These are phyloP conservation scores for Miichthys miiuy DNA, from an alignment of 2,797 vertebrate genomes.

Conservation along the genomic window DNA sequence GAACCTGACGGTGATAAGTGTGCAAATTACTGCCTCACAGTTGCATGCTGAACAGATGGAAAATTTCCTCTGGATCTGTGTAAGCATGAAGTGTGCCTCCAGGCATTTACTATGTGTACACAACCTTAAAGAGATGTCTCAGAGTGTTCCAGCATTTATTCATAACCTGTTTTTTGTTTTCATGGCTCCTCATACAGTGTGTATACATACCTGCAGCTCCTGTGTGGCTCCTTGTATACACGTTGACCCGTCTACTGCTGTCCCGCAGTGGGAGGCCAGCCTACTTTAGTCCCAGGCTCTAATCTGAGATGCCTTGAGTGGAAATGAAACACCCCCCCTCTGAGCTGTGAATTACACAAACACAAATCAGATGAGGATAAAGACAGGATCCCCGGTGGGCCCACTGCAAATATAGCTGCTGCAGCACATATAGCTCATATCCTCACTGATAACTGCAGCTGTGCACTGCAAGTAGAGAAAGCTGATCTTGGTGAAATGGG, in stretches of 20 bases:
- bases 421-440: slow-evolving; percentile 49
- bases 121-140: slow-evolving; percentile 20
- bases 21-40: slow-evolving; percentile 38
- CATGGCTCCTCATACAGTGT: neutral
- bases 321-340: slow-evolving; percentile 57
- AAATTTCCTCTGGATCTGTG: slow-evolving; percentile 40
- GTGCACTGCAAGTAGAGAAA: slow-evolving; percentile 4
- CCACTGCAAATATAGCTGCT: slow-evolving; percentile 56
- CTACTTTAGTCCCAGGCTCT: slow-evolving; percentile 52
- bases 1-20: slow-evolving; percentile 27
- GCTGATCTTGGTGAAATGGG: slow-evolving; percentile 23
- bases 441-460: slow-evolving; percentile 37
- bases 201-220: slow-evolving; percentile 23
- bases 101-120: slow-evolving; percentile 39
- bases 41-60: slow-evolving; percentile 40
- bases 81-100: slow-evolving; percentile 20
- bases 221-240: slow-evolving; percentile 18
- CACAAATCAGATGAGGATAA: slow-evolving; percentile 65
- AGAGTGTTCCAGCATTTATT: slow-evolving; percentile 33
- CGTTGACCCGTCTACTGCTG: slow-evolving; percentile 37
- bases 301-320: slow-evolving; percentile 32
- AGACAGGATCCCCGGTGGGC: slow-evolving; percentile 44
- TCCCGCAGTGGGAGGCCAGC: slow-evolving; percentile 45
- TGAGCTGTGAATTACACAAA: slow-evolving; percentile 58
- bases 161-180: slow-evolving; percentile 22